Base-by-base conservation (phyloP, 2,888 invertebrate genomes). In the Tortricodes alternella region DNA sequence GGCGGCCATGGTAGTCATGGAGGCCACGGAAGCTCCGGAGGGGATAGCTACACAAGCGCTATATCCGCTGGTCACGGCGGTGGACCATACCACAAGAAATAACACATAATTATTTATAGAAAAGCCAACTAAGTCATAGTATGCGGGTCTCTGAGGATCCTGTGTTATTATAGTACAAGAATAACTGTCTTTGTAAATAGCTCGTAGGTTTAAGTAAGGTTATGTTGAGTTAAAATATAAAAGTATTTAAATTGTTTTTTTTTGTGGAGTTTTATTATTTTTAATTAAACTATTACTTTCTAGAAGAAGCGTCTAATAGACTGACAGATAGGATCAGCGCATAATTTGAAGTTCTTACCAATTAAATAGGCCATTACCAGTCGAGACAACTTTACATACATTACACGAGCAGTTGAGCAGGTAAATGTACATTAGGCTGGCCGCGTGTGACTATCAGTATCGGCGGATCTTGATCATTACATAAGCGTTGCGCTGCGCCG, bases 41-140 rank as follows among this genome's bases (percentile, higher is more conserved):
- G 83, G 57, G 91, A 85, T 63, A 91, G 84, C 61, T 91, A 86
- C 70, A 85, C 81, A 27, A 85, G 80, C 61, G 89, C 85, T 56
- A 72, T 86, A 46, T 71, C 80, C 16, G 78, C 91, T 3, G 91
- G 91, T 11, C 89, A 90, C 60, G 90, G 91, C 0, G 90, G 91
- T 11, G 91, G 91, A 0, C 89, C 89, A 1, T 90, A 90, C 64
- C 87, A 82, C 60, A 76, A 73, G 78, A 68, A 75, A 79, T 66
- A 76, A 64, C 46, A 46, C 55, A 46, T 46, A 53, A 19, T 60
- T 46, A 62, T 62, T 58, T 64, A 58, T 66, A 61, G 66, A 53
- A 63, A 70, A 76, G 59, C 71, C 72, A 71, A 80, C 89, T 89
- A 87, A 88, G 89, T 89, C 89, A 89, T 82, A 83, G 74, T 74